A percentile compares a stretch with the other conserved stretches of the same genome.
phyloP scores from a whole-genome alignment of 1,140 invertebrate species.

The Lepidurus packardi region DNA sequence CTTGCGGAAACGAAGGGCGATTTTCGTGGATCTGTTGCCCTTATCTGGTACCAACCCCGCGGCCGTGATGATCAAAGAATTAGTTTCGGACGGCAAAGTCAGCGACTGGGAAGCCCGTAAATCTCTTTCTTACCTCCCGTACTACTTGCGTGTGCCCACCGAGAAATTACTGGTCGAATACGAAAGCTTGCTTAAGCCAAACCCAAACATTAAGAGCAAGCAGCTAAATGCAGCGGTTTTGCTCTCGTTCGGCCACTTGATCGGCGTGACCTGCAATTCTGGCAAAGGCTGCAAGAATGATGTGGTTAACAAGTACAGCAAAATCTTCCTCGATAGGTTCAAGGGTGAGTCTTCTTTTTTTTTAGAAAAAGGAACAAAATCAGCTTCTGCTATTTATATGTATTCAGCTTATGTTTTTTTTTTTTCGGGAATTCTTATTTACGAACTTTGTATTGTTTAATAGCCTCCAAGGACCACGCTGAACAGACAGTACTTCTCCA shows the following conservation, averaged over 20 bases:
- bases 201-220: constrained; percentile 30
- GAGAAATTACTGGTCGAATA: constrained; percentile 33
- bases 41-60: constrained; percentile 33
- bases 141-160: constrained; percentile 32
- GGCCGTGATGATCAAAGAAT: constrained; percentile 34
- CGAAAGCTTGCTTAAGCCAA: constrained; percentile 30
- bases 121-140: constrained; percentile 30
- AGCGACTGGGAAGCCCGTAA: constrained; percentile 32
- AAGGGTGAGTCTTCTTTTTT: not conserved
- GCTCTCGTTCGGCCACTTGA: constrained; percentile 32
- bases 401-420: too few relatives aligned
- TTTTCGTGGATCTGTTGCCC: constrained; percentile 30
- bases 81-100: constrained; percentile 27
- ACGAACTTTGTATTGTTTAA: not conserved
- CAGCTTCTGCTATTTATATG: too few relatives aligned
- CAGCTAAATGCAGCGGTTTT: constrained; percentile 28
- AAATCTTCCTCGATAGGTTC: constrained; percentile 31
- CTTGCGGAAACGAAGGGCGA: not conserved
- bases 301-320: constrained; percentile 31
- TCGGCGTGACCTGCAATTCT: constrained; percentile 28
- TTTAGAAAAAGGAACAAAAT: too few relatives aligned
- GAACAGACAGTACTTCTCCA: constrained; percentile 28
- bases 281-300: constrained; percentile 30
- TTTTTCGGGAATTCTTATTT: too few relatives aligned
- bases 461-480: constrained; percentile 25